Percentiles rank a stretch among this genome's conserved stretches.
Conservation (phyloP, 2,113 vertebrate species). For the Pelvicachromis taeniatus region DNA sequence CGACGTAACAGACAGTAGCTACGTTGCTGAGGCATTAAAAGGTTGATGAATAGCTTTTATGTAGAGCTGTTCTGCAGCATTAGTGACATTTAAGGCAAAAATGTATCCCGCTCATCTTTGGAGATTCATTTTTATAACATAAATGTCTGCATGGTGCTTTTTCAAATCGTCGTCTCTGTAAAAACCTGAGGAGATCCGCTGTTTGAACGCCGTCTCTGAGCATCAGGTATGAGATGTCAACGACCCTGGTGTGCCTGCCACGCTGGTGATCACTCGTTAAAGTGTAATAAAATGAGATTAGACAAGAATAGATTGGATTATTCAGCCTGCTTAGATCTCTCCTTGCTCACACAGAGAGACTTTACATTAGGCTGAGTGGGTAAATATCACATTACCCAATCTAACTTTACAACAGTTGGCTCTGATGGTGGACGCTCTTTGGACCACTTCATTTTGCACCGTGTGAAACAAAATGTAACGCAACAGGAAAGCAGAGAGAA, state of each 20-base stretch:
- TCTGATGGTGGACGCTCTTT: not conserved
- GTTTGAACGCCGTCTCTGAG: not conserved
- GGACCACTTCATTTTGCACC: not conserved
- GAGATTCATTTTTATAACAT: not conserved
- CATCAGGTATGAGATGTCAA: constrained; percentile 1
- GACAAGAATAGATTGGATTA: constrained; percentile 41
- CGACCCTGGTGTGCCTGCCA: not conserved
- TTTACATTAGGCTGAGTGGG: constrained; percentile 22
- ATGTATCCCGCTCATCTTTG: not conserved
- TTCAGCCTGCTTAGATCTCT: not conserved
- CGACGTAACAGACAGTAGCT: not conserved
- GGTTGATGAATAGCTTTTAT: not conserved
- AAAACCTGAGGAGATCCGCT: not conserved
- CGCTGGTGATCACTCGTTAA: not conserved
- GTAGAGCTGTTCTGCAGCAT: not conserved
- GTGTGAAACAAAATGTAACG: not conserved
- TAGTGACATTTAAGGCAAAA: not conserved
- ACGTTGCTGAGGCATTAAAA: not conserved
- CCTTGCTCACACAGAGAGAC: not conserved
- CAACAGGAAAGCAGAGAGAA: not conserved
- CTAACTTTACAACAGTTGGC: not conserved
- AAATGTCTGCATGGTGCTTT: not conserved
- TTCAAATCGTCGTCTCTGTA: not conserved
- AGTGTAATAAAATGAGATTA: constrained; percentile 44
- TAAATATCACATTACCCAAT: constrained; percentile 40